Percentiles rank a stretch among this genome's conserved stretches.
Conservation (phyloP, 2,797 vertebrate genomes). For the Onychomys leucogaster region DNA sequence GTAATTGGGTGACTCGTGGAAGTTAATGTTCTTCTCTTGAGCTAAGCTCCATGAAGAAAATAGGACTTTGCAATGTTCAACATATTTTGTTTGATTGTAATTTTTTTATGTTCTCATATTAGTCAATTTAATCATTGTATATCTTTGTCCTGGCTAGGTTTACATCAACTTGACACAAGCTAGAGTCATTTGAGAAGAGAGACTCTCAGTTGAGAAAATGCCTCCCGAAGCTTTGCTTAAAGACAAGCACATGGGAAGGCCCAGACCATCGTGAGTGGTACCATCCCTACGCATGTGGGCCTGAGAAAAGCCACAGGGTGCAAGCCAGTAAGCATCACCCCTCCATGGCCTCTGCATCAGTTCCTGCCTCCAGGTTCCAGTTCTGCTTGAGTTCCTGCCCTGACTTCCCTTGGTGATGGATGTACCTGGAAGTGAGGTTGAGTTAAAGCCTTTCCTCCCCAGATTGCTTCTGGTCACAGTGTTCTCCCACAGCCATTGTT, state of each 20-base stretch:
- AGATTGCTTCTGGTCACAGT: background rate
- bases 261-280: background rate
- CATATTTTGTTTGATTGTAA: background rate
- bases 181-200: background rate
- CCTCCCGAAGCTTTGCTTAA: background rate
- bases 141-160: background rate
- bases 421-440: background rate
- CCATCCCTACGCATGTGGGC: no score
- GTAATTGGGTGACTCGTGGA: background rate
- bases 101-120: background rate
- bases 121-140: background rate
- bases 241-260: background rate
- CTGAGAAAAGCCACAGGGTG: background rate
- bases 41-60: conserved; percentile 4
- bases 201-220: background rate
- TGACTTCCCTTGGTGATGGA: background rate
- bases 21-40: background rate
- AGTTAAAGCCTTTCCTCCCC: background rate
- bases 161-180: background rate
- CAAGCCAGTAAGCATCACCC: no score
- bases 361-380: background rate
- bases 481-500: background rate
- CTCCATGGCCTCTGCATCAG: background rate
- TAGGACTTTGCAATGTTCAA: background rate
- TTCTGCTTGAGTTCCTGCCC: background rate